These are phyloP conservation scores for Perca schrenkii DNA, from an alignment of 2,113 vertebrate genomes.

Conservation along the genomic window DNA sequence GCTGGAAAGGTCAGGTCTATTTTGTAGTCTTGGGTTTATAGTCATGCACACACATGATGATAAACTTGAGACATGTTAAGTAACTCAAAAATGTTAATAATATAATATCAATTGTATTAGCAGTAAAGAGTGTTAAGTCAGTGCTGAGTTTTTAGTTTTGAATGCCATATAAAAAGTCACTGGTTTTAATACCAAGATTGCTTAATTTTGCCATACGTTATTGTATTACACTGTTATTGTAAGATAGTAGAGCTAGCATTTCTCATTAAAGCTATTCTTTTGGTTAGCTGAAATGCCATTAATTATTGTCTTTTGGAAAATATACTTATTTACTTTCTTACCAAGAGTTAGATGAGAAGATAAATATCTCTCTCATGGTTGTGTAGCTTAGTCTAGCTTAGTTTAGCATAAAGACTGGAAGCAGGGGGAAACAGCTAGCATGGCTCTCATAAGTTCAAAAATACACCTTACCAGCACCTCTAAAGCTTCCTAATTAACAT, in stretches of 20 bases:
- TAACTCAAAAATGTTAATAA: background rate
- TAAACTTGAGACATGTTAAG: background rate
- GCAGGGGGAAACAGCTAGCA: background rate
- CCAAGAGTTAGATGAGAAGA: background rate
- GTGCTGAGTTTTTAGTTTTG: background rate
- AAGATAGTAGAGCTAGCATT: background rate
- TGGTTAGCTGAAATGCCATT: too few species aligned
- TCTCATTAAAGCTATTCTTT: background rate
- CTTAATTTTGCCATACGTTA: background rate
- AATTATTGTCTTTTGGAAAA: background rate
- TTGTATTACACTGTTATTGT: background rate
- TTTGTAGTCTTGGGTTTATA: slow-evolving; percentile 15
- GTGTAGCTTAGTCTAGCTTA: background rate
- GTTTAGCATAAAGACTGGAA: background rate
- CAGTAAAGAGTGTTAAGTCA: background rate
- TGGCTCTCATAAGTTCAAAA: too few species aligned
- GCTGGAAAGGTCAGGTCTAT: slow-evolving; percentile 90
- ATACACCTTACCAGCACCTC: too few species aligned
- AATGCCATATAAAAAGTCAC: background rate
- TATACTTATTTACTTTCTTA: background rate
- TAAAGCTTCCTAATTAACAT: too few species aligned
- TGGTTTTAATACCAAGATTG: background rate
- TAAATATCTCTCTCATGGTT: background rate
- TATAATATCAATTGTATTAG: background rate
- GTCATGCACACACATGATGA: background rate